Percentiles rank a stretch among this genome's conserved stretches.
These are phyloP conservation scores for Octomys mimax DNA, from an alignment of 2,797 vertebrate genomes.

Conservation along the genomic window DNA sequence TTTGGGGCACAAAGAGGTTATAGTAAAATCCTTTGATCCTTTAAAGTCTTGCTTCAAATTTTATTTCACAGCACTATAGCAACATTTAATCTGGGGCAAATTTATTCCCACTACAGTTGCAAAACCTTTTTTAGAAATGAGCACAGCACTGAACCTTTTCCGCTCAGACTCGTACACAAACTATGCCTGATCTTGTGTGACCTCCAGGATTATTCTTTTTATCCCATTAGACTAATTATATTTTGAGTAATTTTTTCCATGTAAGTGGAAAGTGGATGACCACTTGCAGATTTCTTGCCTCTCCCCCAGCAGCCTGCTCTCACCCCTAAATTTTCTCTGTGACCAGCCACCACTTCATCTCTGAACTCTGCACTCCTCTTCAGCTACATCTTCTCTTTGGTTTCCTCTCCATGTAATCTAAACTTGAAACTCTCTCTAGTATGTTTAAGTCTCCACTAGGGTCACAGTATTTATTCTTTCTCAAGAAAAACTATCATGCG, in stretches of 20 bases:
- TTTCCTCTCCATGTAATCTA: neutral
- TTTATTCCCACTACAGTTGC: neutral
- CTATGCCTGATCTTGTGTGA: neutral
- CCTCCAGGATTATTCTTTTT: neutral
- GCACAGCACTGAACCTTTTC: neutral
- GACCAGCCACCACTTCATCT: neutral
- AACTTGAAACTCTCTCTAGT: neutral
- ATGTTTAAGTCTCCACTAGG: neutral
- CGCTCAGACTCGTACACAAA: neutral
- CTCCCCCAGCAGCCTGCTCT: too few relatives aligned
- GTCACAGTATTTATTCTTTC: neutral
- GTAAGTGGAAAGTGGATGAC: too few relatives aligned
- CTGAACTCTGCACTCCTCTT: neutral
- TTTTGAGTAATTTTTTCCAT: neutral
- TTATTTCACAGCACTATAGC: neutral
- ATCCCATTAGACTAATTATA: neutral
- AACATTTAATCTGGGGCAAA: neutral
- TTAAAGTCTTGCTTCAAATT: conserved; percentile 46
- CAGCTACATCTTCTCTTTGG: neutral
- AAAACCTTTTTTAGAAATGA: conserved; percentile 17
- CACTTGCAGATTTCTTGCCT: neutral
- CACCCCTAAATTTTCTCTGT: neutral
- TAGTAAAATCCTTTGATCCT: neutral
- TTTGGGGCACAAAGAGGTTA: neutral
- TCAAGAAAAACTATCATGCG: neutral